Percentiles rank a stretch among this genome's conserved stretches.
These are phyloP conservation scores for Sebastes trivittatus DNA, from an alignment of 2,797 vertebrate genomes.

Conservation along the genomic window DNA sequence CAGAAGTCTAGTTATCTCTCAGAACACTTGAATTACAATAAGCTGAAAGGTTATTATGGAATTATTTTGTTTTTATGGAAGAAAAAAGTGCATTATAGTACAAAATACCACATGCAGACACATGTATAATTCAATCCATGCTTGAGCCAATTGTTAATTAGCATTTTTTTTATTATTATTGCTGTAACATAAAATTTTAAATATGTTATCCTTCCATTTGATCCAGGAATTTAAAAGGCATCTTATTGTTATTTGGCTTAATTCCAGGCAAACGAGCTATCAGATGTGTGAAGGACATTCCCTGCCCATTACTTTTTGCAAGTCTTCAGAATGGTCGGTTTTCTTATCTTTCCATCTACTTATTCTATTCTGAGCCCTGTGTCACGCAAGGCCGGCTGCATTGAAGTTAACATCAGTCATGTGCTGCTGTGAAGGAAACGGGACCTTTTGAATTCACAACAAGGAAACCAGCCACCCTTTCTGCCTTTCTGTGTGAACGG, in stretches of 20 bases:
- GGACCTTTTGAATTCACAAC: conserved; percentile 47
- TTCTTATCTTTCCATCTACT: conserved; percentile 21
- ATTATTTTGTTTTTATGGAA: background rate
- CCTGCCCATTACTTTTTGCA: background rate
- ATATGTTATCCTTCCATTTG: background rate
- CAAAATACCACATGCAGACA: background rate
- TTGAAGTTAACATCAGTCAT: conserved; percentile 54
- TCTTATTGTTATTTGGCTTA: background rate
- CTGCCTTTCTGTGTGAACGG: conserved; percentile 22
- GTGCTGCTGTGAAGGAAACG: conserved; percentile 53
- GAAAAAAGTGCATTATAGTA: background rate
- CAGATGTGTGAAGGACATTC: conserved; percentile 24
- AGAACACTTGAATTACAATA: no score
- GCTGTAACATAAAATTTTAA: background rate
- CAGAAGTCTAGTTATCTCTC: no score
- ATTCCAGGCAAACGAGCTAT: background rate
- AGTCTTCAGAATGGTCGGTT: background rate
- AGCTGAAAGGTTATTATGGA: no score
- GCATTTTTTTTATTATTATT: background rate
- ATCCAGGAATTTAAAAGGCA: background rate
- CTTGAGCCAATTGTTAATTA: background rate
- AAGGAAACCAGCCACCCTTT: conserved; percentile 48
- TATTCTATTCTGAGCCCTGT: conserved; percentile 36
- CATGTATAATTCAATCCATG: background rate
- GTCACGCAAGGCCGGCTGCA: conserved; percentile 28